phyloP scores from a whole-genome alignment of 2,113 vertebrate species.

The Steatornis caripensis region DNA sequence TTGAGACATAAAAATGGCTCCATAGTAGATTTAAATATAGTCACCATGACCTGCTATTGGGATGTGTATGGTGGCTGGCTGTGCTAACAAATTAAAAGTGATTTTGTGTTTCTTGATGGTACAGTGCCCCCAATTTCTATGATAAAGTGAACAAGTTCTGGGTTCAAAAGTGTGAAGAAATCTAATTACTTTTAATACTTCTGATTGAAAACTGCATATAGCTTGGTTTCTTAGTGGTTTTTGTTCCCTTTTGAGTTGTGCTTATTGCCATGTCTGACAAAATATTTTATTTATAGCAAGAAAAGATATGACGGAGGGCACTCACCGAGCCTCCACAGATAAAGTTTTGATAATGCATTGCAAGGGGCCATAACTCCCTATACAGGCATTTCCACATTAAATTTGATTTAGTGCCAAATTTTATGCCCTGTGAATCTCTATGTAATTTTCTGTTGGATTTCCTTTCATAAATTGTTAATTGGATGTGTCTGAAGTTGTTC shows the following conservation, averaged over 20 bases:
- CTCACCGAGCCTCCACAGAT: not conserved
- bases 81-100: not conserved
- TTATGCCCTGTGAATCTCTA: slow-evolving; percentile 19
- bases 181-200: not conserved
- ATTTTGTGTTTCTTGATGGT: not conserved
- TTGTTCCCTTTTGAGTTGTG: not conserved
- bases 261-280: not conserved
- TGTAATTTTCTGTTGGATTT: slow-evolving; percentile 28
- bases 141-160: not conserved
- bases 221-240: not conserved
- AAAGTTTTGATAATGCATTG: not conserved
- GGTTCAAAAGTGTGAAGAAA: not conserved
- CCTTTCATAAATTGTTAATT: slow-evolving; percentile 53
- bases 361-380: not conserved
- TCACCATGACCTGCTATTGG: not conserved
- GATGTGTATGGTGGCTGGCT: not conserved
- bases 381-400: not conserved
- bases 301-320: not conserved
- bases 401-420: not conserved
- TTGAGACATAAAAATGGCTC: not conserved
- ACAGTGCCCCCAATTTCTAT: not conserved
- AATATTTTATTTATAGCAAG: not conserved
- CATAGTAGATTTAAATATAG: not conserved
- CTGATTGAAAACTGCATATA: not conserved
- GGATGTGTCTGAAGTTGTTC: slow-evolving; percentile 38